phyloP scores from a whole-genome alignment of 2,113 vertebrate species.

The Micromys minutus region DNA sequence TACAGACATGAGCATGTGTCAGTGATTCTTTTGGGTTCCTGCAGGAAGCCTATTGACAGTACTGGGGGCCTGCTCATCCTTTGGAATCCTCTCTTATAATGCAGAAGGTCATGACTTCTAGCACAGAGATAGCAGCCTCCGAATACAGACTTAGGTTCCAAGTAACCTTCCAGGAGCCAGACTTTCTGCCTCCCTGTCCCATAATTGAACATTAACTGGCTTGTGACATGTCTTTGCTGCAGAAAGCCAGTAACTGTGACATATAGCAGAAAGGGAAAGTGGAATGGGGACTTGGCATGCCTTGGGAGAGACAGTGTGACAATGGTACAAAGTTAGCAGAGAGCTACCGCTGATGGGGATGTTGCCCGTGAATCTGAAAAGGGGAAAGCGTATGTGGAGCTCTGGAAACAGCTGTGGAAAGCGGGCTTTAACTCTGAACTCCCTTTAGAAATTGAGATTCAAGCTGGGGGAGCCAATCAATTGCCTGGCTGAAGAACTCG shows the following conservation, averaged over 20 bases:
- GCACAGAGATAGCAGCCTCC: background rate
- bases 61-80: background rate
- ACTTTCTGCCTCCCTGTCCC: slow-evolving; percentile 42
- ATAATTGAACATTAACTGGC: background rate
- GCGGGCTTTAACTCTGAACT: slow-evolving; percentile 47
- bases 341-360: slow-evolving; percentile 68
- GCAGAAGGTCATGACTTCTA: background rate
- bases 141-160: background rate
- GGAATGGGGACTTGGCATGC: background rate
- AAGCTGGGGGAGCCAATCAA: background rate
- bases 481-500: fast-evolving
- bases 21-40: fast-evolving
- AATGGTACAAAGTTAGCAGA: slow-evolving; percentile 51
- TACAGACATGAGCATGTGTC: fast-evolving
- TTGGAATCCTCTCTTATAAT: background rate
- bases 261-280: background rate
- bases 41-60: fast-evolving
- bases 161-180: background rate
- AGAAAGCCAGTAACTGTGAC: background rate
- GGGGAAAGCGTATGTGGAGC: slow-evolving; percentile 65
- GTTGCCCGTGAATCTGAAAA: slow-evolving; percentile 69
- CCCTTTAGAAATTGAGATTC: background rate
- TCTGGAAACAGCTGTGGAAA: slow-evolving; percentile 32
- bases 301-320: background rate
- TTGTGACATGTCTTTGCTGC: slow-evolving; percentile 71